Evolutionary conservation across 2,113 vertebrate species (phyloP), one percentile per base, ranked within the genome.

Genomic region (Centrocercus urophasianus): DNA sequence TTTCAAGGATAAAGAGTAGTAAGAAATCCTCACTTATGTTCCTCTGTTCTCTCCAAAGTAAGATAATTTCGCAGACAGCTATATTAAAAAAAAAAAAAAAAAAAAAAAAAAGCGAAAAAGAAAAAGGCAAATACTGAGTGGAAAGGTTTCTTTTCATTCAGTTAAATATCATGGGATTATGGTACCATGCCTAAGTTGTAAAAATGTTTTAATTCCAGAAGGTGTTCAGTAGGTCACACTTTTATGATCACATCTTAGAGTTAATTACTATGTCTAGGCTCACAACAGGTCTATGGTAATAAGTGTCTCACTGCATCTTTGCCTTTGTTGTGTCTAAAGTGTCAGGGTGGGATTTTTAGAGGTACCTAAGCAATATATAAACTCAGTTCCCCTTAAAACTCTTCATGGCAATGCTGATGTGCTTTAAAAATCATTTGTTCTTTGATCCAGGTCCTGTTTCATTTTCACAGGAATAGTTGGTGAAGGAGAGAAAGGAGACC

Each of bases 131-230:
- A 63, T 63, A 70, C 7, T 1, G 2, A 36, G 27, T 59, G 63
- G 45, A 81, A 88, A 56, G 16, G 8, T 0, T 71, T 88, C 56
- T 74, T 71, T 83, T 77, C 60, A 40, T 83, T 90, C 60, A 57
- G 19, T 8, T 69, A 73, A 86, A 47, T 19, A 63, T 65, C 27
- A 57, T 16, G 59, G 48, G 60, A 70, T 25, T 76, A 64, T 71
- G 60, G 18, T 77, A 91, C n/a, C 16, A 30, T 50, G 13, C 38
- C 21, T 89, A 71, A 91, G 76, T 30, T 82, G 16, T 73, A 93
- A 93, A 84, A 94, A 83, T 72, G 72, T 52, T 94, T 89, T 89
- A 4, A 66, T 91, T 73, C 45, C 28, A 83, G 76, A 80, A 63
- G 76, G 12, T 28, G 21, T 48, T 92, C 78, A 87, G 43, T 80